These are phyloP conservation scores for Baccha elongata DNA, from an alignment of 2,888 invertebrate genomes.

Conservation along the genomic window DNA sequence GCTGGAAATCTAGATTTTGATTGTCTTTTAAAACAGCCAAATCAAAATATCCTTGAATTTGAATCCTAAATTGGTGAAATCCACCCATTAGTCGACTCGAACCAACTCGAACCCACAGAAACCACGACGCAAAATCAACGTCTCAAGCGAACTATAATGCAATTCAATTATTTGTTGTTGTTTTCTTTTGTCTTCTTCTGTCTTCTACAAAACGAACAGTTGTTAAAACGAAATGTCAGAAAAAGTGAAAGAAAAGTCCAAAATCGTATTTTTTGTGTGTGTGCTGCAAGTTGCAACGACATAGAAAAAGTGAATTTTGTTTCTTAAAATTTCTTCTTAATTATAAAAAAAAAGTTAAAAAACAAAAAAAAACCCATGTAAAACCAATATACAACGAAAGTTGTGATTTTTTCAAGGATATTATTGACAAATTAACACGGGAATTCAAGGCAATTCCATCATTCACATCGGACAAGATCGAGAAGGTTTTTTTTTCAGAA, in stretches of 20 bases:
- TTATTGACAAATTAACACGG: slow-evolving; percentile 48
- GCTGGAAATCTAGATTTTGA: no score
- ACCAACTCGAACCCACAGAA: no score
- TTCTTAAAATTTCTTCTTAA: slow-evolving; percentile 21
- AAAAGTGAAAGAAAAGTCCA: slow-evolving; percentile 67
- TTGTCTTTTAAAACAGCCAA: no score
- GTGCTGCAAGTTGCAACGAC: slow-evolving; percentile 52
- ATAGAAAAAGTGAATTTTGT: slow-evolving; percentile 52
- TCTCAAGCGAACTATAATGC: no score
- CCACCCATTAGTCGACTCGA: no score
- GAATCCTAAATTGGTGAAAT: no score
- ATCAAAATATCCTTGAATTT: no score
- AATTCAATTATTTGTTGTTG: slow-evolving; percentile 65
- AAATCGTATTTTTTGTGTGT: slow-evolving; percentile 64
- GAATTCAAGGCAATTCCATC: slow-evolving; percentile 35
- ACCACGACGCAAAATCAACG: slow-evolving; percentile 52
- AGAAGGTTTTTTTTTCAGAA: slow-evolving; percentile 57
- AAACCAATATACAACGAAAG: neutral
- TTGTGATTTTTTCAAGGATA: slow-evolving; percentile 1
- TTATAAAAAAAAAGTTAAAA: slow-evolving; percentile 10
- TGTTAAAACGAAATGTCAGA: slow-evolving; percentile 67
- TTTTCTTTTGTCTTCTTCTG: slow-evolving; percentile 30
- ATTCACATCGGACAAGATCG: slow-evolving; percentile 37
- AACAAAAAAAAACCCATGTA: slow-evolving; percentile 4
- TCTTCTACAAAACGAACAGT: slow-evolving; percentile 42